These are phyloP conservation scores for Acleris holmiana DNA, from an alignment of 2,888 invertebrate species.

Conservation along the genomic window DNA sequence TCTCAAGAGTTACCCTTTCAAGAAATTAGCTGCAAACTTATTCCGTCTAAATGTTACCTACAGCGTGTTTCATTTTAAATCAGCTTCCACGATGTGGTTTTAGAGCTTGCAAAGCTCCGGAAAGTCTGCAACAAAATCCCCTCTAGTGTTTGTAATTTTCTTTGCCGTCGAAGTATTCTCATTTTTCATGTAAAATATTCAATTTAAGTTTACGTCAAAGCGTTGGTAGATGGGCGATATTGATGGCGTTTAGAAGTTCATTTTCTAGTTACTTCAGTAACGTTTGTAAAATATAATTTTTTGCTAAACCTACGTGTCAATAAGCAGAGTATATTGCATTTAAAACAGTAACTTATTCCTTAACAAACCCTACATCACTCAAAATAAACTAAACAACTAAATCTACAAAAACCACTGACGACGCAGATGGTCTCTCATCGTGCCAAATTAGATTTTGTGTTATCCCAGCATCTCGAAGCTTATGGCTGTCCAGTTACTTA, in stretches of 20 bases:
- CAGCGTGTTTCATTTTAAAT: neutral
- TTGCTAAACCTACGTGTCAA: too few relatives aligned
- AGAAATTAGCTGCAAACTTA: too few relatives aligned
- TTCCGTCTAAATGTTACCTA: neutral
- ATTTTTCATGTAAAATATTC: conserved; percentile 11
- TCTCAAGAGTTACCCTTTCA: too few relatives aligned
- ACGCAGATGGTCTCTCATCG: too few relatives aligned
- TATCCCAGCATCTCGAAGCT: neutral
- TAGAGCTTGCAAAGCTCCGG: neutral
- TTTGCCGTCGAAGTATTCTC: conserved; percentile 2
- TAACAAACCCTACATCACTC: too few relatives aligned
- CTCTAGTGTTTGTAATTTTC: neutral
- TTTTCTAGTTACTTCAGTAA: too few relatives aligned
- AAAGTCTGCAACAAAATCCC: neutral
- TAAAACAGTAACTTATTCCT: too few relatives aligned
- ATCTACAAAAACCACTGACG: too few relatives aligned
- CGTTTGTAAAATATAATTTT: too few relatives aligned
- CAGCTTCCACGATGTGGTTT: neutral
- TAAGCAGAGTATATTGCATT: too few relatives aligned
- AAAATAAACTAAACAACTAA: too few relatives aligned
- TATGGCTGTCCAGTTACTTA: neutral
- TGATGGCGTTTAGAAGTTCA: neutral
- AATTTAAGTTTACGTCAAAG: conserved; percentile 4
- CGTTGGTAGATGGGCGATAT: conserved; percentile 1
- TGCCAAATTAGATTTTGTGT: too few relatives aligned